Conservation (phyloP, 2,797 vertebrate genomes). For the Acrocephalus scirpaceus region DNA sequence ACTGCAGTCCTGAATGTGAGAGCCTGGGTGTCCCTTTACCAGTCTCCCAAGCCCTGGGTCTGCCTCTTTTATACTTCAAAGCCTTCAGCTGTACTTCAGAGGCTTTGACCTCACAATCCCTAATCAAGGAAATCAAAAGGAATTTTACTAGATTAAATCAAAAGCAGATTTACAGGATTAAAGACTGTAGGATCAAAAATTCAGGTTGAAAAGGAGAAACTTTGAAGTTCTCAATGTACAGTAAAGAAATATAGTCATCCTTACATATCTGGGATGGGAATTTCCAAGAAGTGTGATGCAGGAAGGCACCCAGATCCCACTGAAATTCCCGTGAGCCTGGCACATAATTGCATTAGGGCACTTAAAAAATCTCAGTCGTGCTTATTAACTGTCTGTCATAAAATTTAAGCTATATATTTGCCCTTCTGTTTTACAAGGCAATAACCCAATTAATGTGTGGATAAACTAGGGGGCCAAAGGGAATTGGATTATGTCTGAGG, state of each 20-base stretch:
- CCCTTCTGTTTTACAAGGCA: slow-evolving; percentile 66
- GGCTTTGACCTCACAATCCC: neutral
- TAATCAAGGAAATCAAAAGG: slow-evolving; percentile 47
- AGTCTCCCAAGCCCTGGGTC: neutral
- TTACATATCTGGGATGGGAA: neutral
- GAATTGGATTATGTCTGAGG: slow-evolving; percentile 70
- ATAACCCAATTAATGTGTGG: slow-evolving; percentile 70
- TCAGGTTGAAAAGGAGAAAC: slow-evolving; percentile 19
- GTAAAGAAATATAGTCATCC: neutral
- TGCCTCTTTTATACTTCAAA: neutral
- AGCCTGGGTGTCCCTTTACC: neutral
- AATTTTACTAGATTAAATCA: slow-evolving; percentile 50
- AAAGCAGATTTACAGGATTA: slow-evolving; percentile 49
- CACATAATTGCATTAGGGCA: slow-evolving; percentile 34
- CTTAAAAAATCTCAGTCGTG: slow-evolving; percentile 15
- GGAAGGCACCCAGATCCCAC: neutral
- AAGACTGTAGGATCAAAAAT: slow-evolving; percentile 15
- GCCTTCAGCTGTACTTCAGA: slow-evolving; percentile 29
- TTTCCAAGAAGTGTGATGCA: slow-evolving; percentile 4
- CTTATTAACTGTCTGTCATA: slow-evolving; percentile 56
- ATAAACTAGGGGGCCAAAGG: slow-evolving; percentile 69
- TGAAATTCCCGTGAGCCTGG: slow-evolving; percentile 6
- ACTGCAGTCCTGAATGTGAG: neutral
- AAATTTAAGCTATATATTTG: slow-evolving; percentile 67
- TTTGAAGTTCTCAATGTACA: neutral